Conservation (phyloP, 2,888 invertebrate species). For the Cataglyphis altisquamis region DNA sequence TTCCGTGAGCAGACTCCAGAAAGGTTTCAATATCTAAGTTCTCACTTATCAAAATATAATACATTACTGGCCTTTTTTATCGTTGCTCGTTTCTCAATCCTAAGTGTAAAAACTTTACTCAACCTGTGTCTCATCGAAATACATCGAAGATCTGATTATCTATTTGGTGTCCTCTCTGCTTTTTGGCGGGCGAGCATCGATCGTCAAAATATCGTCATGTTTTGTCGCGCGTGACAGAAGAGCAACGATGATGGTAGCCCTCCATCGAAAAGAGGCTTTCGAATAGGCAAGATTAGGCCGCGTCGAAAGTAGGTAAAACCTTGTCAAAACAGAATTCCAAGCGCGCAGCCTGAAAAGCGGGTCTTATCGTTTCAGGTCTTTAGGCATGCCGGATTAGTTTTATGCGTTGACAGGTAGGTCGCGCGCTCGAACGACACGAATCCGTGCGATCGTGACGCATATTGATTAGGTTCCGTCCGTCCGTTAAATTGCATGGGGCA, state of each 20-base stretch:
- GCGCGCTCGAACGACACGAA: conserved; percentile 39
- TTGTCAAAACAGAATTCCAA: conserved; percentile 73
- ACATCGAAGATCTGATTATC: conserved; percentile 9
- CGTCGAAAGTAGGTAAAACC: conserved; percentile 62
- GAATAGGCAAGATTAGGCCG: conserved; percentile 57
- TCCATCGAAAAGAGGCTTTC: conserved; percentile 53
- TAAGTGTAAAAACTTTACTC: conserved; percentile 7
- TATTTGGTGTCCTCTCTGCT: conserved; percentile 3
- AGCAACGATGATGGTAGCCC: neutral
- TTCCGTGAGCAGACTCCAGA: neutral
- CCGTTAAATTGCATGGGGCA: conserved; percentile 4
- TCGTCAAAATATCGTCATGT: conserved; percentile 38
- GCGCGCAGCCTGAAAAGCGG: conserved; percentile 45
- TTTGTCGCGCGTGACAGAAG: neutral
- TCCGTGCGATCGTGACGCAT: conserved; percentile 31
- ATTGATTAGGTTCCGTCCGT: conserved; percentile 25
- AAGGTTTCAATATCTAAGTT: neutral
- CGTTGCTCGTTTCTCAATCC: neutral
- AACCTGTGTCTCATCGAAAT: neutral
- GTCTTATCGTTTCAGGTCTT: conserved; percentile 59
- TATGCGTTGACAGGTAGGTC: conserved; percentile 62
- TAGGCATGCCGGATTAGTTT: conserved; percentile 47
- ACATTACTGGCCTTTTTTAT: neutral
- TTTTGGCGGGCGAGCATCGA: neutral
- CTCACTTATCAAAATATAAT: conserved; percentile 27